A percentile compares a stretch with the other conserved stretches of the same genome.
These are phyloP conservation scores for Drosophila borborema DNA, from an alignment of 2,888 invertebrate genomes.

Conservation along the genomic window DNA sequence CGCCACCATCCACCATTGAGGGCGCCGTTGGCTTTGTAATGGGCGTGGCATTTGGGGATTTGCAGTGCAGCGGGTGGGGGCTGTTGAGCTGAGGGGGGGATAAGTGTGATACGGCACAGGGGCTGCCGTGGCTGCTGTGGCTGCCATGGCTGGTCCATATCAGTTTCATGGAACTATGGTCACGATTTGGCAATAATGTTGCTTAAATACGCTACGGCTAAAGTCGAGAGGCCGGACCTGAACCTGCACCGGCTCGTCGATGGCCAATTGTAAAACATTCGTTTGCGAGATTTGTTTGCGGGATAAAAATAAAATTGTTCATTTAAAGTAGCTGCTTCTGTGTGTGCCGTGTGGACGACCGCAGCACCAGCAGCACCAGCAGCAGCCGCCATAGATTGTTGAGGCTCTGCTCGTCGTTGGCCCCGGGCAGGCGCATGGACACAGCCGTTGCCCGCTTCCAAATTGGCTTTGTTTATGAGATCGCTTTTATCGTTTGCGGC, in stretches of 20 bases:
- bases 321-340: slow-evolving; percentile 84
- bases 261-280: slow-evolving; percentile 82
- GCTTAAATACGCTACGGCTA: slow-evolving; percentile 76
- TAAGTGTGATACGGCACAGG: background rate
- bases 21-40: slow-evolving; percentile 50
- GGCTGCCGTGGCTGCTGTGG: slow-evolving; percentile 23
- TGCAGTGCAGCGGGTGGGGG: slow-evolving; percentile 48
- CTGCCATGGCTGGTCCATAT: slow-evolving; percentile 72
- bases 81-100: too few species aligned
- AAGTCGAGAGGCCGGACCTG: slow-evolving; percentile 32
- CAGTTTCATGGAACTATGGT: slow-evolving; percentile 85
- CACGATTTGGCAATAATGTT: slow-evolving; percentile 85
- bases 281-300: slow-evolving; percentile 82
- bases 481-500: slow-evolving; percentile 70
- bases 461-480: slow-evolving; percentile 81
- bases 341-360: slow-evolving; percentile 63
- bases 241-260: slow-evolving; percentile 50
- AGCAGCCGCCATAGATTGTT: background rate
- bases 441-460: slow-evolving; percentile 57
- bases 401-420: slow-evolving; percentile 9
- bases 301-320: slow-evolving; percentile 84
- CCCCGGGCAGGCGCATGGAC: slow-evolving; percentile 24
- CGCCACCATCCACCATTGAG: slow-evolving; percentile 66
- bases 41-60: slow-evolving; percentile 46
- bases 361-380: slow-evolving; percentile 24